Base-by-base conservation (phyloP, 2,113 vertebrate genomes). In the Dendrocopos noguchii region DNA sequence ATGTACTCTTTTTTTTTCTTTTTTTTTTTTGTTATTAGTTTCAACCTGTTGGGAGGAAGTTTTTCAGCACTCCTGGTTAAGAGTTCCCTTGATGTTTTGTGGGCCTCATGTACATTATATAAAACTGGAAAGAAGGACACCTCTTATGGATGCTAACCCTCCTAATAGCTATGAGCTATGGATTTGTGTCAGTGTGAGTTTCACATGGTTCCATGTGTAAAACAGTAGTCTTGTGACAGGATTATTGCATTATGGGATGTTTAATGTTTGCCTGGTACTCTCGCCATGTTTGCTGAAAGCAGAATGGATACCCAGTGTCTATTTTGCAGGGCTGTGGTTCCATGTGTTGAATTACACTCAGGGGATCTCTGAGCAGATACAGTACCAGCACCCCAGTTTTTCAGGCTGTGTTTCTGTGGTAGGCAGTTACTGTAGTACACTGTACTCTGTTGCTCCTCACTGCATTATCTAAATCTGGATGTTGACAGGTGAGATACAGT, bases 1-100 rank as follows among this genome's bases (percentile, higher is more conserved):
- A 97, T 95, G 95, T 96, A 66, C 61, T 93, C 47, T 4, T 72
- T 46, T 87, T 64, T 66, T 56, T 73, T 36, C 53, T 87, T 84
- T n/a, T 82, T 71, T 93, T 71, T 73, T 79, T 46, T 80, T 81
- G 39, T 92, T 92, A 59, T 22, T 91, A 68, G 68, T 90, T 93
- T 78, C 77, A 88, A 83, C 94, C 77, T 95, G 82, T 88, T 34
- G 84, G 86, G 70, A 74, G 36, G 77, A 83, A 60, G 66, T 76
- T 93, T 94, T 95, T 91, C 80, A 80, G 75, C 33, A 42, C 47
- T 7, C 42, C 72, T 67, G 64, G 3, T 72, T 39, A 83, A 77
- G 84, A 72, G 61, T 88, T 78, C 24, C 20, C 75, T 81, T 85
- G 72, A 60, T 84, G 36, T 56, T 85, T 53, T 85, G 84, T 91